Conservation (phyloP, 1,140 invertebrate genomes). For the Mercenaria mercenaria region DNA sequence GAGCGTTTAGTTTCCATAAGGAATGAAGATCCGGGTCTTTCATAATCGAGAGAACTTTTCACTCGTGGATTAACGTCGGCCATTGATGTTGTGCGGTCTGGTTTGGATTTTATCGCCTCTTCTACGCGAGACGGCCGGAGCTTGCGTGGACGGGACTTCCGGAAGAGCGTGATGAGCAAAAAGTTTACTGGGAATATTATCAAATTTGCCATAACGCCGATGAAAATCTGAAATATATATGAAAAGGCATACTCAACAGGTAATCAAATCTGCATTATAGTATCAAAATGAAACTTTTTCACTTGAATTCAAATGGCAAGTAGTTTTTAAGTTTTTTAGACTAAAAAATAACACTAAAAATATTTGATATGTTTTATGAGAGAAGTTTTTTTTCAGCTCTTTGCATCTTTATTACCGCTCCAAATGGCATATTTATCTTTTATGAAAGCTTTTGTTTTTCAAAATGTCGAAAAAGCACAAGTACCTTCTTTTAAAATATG, state of each 20-base stretch:
- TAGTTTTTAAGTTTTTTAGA: too few relatives aligned
- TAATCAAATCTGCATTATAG: too few relatives aligned
- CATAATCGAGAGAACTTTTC: constrained; percentile 50
- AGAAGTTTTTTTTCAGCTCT: too few relatives aligned
- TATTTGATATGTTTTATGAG: too few relatives aligned
- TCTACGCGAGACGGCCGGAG: constrained; percentile 85
- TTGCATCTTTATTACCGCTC: too few relatives aligned
- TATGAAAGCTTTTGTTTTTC: too few relatives aligned
- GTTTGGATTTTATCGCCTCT: constrained; percentile 80
- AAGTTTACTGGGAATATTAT: constrained; percentile 88
- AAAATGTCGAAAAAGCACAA: too few relatives aligned
- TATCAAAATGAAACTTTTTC: too few relatives aligned
- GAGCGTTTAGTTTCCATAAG: constrained; percentile 66
- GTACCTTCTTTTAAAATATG: too few relatives aligned
- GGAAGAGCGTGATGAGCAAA: constrained; percentile 86
- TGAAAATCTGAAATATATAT: constrained; percentile 81
- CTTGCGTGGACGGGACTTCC: constrained; percentile 85
- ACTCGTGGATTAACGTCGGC: constrained; percentile 80
- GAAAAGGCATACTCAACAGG: neutral
- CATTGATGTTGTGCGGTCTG: constrained; percentile 73
- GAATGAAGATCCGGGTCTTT: constrained; percentile 63
- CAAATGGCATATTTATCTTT: too few relatives aligned
- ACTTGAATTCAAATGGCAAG: too few relatives aligned
- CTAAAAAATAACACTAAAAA: too few relatives aligned
- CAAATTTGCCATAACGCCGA: constrained; percentile 84